These are phyloP conservation scores for Ectemnius lituratus DNA, from an alignment of 2,888 invertebrate genomes.

Conservation along the genomic window DNA sequence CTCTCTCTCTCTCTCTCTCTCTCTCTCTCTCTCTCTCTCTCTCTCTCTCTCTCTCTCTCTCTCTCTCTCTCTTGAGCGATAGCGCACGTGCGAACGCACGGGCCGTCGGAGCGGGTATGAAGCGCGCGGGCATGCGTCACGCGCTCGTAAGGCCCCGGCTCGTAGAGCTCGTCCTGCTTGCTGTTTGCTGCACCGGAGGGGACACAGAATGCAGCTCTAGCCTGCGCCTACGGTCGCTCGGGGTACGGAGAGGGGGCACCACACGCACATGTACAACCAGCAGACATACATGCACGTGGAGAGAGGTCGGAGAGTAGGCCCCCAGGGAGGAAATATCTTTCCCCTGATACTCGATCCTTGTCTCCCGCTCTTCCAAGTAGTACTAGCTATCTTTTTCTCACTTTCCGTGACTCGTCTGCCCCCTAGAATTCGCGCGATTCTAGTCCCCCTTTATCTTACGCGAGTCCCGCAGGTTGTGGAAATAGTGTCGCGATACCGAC, in stretches of 20 bases:
- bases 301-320: constrained; percentile 48
- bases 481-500: too few relatives aligned
- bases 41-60: too few relatives aligned
- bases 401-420: neutral
- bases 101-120: constrained; percentile 67
- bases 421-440: neutral
- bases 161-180: constrained; percentile 14
- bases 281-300: constrained; percentile 17
- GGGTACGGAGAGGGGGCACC: constrained; percentile 20
- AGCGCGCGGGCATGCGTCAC: constrained; percentile 64
- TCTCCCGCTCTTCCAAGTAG: constrained; percentile 2
- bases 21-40: too few relatives aligned
- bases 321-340: constrained; percentile 46
- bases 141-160: constrained; percentile 63
- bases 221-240: constrained; percentile 3
- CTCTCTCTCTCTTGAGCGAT: too few relatives aligned
- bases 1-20: too few relatives aligned
- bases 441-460: too few relatives aligned
- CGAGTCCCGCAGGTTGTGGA: too few relatives aligned
- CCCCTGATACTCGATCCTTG: constrained; percentile 6
- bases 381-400: constrained; percentile 1
- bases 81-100: constrained; percentile 57
- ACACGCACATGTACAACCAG: too few relatives aligned
- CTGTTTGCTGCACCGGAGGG: constrained; percentile 53
- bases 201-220: constrained; percentile 31